phyloP scores from a whole-genome alignment of 2,888 invertebrate genomes.

The Conops quadrifasciatus region DNA sequence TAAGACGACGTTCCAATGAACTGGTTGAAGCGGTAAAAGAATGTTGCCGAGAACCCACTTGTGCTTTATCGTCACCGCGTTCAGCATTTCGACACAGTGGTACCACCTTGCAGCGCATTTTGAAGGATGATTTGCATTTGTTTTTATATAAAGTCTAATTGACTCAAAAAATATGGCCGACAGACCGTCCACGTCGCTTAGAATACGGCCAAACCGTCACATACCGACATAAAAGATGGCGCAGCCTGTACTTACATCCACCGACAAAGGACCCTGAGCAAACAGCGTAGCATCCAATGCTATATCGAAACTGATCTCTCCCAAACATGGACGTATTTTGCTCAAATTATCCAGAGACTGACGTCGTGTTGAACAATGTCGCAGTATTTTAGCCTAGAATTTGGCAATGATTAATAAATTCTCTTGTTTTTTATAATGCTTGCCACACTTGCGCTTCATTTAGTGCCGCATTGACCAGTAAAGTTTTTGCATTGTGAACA shows the following conservation, averaged over 20 bases:
- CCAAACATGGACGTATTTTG: constrained; percentile 73
- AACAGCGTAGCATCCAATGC: constrained; percentile 80
- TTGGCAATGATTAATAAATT: constrained; percentile 19
- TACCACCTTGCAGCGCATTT: too few relatives aligned
- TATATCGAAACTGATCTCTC: constrained; percentile 77
- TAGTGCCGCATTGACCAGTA: constrained; percentile 78
- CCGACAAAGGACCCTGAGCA: constrained; percentile 84
- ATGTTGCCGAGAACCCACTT: too few relatives aligned
- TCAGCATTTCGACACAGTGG: too few relatives aligned
- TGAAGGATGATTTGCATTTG: too few relatives aligned
- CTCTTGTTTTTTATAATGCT: not conserved
- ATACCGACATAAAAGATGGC: too few relatives aligned
- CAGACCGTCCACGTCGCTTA: too few relatives aligned
- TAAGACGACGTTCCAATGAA: too few relatives aligned
- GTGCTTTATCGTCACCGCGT: too few relatives aligned
- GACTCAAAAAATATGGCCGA: too few relatives aligned
- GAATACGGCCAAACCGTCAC: too few relatives aligned
- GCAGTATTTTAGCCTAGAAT: constrained; percentile 59
- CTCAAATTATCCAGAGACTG: constrained; percentile 63
- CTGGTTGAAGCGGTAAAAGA: too few relatives aligned
- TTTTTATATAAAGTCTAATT: too few relatives aligned
- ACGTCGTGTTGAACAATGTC: constrained; percentile 60
- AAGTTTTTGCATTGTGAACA: constrained; percentile 73
- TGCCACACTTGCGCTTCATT: constrained; percentile 70
- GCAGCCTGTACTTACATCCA: constrained; percentile 78